Conservation (phyloP, 2,797 vertebrate genomes). For the Pogonophryne albipinna region DNA sequence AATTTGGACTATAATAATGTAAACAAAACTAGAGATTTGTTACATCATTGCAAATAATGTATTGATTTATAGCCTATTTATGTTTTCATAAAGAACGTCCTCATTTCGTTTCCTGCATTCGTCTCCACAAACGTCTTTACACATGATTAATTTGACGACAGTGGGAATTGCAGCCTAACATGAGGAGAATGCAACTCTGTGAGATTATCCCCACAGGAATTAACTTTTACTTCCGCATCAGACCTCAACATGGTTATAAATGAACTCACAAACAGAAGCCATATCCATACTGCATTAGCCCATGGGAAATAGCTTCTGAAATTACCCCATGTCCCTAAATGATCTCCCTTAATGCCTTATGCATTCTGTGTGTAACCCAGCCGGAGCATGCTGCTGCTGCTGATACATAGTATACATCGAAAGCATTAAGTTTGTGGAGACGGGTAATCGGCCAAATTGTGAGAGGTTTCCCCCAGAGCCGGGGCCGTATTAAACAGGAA, state of each 20-base stretch:
- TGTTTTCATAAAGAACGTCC: constrained; percentile 21
- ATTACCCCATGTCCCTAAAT: constrained; percentile 59
- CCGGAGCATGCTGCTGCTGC: constrained; percentile 19
- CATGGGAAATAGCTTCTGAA: constrained; percentile 63
- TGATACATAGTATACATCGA: constrained; percentile 48
- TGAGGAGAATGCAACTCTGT: neutral
- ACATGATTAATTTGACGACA: constrained; percentile 9
- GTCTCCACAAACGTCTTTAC: neutral
- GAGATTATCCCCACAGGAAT: constrained; percentile 35
- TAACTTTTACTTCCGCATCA: constrained; percentile 33
- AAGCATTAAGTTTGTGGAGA: constrained; percentile 61
- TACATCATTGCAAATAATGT: neutral
- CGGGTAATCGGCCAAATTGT: constrained; percentile 78
- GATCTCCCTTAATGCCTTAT: constrained; percentile 56
- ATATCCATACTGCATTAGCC: constrained; percentile 31
- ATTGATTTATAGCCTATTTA: constrained; percentile 1
- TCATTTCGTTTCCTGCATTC: neutral
- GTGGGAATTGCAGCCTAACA: constrained; percentile 6
- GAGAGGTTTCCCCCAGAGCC: constrained; percentile 55
- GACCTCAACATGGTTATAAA: neutral
- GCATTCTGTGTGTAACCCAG: constrained; percentile 50
- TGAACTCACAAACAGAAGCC: constrained; percentile 35
- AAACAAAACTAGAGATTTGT: neutral
- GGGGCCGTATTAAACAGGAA: constrained; percentile 61
- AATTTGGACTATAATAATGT: neutral